Evolutionary conservation across 2,888 invertebrate genomes (phyloP), one percentile per base, ranked within the genome.

Genomic region (Andrena haemorrhoa): DNA sequence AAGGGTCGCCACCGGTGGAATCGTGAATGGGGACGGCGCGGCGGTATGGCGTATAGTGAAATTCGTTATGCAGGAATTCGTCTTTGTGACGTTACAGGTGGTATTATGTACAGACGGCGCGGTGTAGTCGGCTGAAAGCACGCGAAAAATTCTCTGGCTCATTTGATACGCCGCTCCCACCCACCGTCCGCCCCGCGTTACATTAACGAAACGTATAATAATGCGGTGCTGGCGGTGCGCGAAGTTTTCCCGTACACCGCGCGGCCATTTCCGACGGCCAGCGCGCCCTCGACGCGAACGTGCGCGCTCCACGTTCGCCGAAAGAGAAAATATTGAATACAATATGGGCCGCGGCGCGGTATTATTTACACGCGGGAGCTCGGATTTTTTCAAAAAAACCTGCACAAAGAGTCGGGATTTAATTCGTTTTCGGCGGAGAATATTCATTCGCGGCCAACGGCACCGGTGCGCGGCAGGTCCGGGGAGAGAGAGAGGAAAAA

Each of bases 351-450:
- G 68, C 53, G 47, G 47, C 58, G 63, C 60, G 75, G 84, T 84
- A 86, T 88, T 88, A 88, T 89, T 88, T 88, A 88, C 86, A 83
- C 81, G 81, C 75, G 77, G 66, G 61, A 58, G 88, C 66, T 75
- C 81, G 82, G 79, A 87, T 80, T 87, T 79, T 79, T 61, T 51
- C 33, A 58, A 82, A 83, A 71, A 71, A 88, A 75, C 31, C 68
- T 41, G 75, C 81, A 86, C 87, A 89, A 86, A 87, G 89, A 84
- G 87, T 78, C 76, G 89, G 41, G 81, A 84, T 86, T 88, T 89
- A 86, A 89, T 79, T 88, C 87, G 79, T 87, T 89, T 89, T 87
- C 68, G 76, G 75, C 71, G 72, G 83, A 79, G 85, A 78, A 82
- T 85, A 88, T 88, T 80, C 84, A 80, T 81, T 76, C 78, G 75